Evolutionary conservation across 2,797 vertebrate genomes (phyloP), one percentile per base, ranked within the genome.

Genomic region (Callimico goeldii): DNA sequence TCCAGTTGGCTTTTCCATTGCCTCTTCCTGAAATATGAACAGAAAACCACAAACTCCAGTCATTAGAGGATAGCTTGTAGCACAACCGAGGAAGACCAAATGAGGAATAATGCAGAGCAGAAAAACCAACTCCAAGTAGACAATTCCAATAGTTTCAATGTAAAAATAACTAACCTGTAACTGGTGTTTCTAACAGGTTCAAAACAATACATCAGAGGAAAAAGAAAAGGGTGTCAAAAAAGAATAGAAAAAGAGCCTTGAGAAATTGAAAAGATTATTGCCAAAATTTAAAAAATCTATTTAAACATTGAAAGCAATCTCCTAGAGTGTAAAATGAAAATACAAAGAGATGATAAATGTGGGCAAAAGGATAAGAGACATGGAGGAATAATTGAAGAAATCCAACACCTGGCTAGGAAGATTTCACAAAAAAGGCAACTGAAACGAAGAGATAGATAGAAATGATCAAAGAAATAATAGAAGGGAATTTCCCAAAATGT

Each of bases 311-410:
- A 55, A 90, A 61, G 39, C n/a, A 50, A 90, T 79, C 4, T 70
- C 46, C 48, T 61, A 90, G 43, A 46, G 43, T 36, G 50, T n/a
- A 79, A 95, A 61, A 85, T 61, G 55, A 88, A 96, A 90, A 73
- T 39, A 57, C 72, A 84, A 77, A 87, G 43, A 75, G 52, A 41
- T 46, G 48, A 24, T 33, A 88, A 91, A 77, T 48, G 11, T 76
- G 55, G 57, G 28, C 5, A 9, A 95, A 92, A 81, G 46, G 46
- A 75, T 43, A 58, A 82, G 36, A 30, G 41, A 33, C 7, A 15
- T 2, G 26, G 46, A 48, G 30, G 48, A 85, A 41, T 50, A 41
- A n/a, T 2, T 57, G 58, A 88, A 30, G 64, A 94, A 33, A 33
- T 28, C 36, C 39, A 58, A 30, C 48, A 43, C 43, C 50, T 84